Percentiles rank a stretch among this genome's conserved stretches.
These are phyloP conservation scores for Euplagia quadripunctaria DNA, from an alignment of 2,888 invertebrate species.

Conservation along the genomic window DNA sequence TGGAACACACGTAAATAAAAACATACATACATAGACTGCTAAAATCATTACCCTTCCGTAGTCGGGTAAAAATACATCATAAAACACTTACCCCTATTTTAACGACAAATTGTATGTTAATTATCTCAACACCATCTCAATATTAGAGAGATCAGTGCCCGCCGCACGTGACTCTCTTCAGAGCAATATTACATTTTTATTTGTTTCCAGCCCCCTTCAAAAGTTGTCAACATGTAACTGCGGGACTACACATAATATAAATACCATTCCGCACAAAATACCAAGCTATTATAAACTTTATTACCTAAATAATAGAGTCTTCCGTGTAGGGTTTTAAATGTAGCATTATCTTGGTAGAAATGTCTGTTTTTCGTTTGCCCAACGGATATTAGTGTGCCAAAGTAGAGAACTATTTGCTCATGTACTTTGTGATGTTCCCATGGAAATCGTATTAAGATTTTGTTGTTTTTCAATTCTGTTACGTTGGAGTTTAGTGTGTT, in stretches of 20 bases:
- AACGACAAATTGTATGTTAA: constrained; percentile 78
- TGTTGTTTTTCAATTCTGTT: constrained; percentile 63
- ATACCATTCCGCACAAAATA: background rate
- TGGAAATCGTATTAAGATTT: constrained; percentile 74
- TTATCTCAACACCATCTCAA: constrained; percentile 83
- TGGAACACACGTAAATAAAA: no score
- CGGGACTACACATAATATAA: constrained; percentile 41
- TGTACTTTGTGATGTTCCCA: constrained; percentile 74
- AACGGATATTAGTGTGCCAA: constrained; percentile 76
- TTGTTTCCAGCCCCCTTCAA: constrained; percentile 77
- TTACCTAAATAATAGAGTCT: constrained; percentile 1
- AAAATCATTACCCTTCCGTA: no score
- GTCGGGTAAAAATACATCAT: constrained; percentile 25
- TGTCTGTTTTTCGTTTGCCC: constrained; percentile 72
- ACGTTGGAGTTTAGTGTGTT: background rate
- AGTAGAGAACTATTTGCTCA: constrained; percentile 71
- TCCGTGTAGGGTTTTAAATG: background rate
- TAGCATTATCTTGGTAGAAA: constrained; percentile 46
- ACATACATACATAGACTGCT: no score
- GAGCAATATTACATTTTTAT: constrained; percentile 84
- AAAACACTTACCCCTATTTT: constrained; percentile 44
- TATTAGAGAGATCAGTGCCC: constrained; percentile 67
- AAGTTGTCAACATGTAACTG: constrained; percentile 83
- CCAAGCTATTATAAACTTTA: constrained; percentile 20
- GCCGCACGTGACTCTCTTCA: constrained; percentile 74